Percentiles rank a stretch among this genome's conserved stretches.
phyloP scores from a whole-genome alignment of 2,113 vertebrate species.

The Capra hircus region DNA sequence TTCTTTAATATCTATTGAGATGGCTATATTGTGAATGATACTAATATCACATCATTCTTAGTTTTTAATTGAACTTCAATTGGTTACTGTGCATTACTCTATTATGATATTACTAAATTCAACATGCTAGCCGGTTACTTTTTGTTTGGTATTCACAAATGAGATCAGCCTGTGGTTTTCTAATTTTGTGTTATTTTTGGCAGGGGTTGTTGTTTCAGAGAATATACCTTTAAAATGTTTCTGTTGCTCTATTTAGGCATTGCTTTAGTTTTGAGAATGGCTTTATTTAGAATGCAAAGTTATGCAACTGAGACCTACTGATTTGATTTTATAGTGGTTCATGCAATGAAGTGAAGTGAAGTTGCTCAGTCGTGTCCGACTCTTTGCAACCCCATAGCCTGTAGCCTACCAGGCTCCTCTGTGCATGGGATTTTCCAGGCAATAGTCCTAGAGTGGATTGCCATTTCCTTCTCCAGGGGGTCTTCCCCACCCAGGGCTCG shows the following conservation, averaged over 20 bases:
- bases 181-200: not conserved
- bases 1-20: not conserved
- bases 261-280: not conserved
- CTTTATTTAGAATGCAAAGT: not conserved
- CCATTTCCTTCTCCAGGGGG: no score
- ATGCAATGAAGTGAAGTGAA: not conserved
- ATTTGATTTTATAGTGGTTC: not conserved
- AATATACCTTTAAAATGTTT: not conserved
- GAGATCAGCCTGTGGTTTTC: not conserved
- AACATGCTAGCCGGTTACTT: not conserved
- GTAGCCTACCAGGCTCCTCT: no score
- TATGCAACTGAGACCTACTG: not conserved
- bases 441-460: no score
- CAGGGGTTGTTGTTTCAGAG: not conserved
- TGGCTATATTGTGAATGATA: not conserved
- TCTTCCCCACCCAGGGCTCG: no score
- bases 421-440: no score
- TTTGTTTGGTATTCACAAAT: conserved; percentile 1
- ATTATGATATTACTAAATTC: not conserved
- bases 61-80: not conserved
- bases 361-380: rapidly evolving
- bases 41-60: not conserved
- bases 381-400: no score
- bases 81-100: not conserved
- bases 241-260: not conserved